phyloP scores from a whole-genome alignment of 2,888 invertebrate genomes.

The Liodrosophila aerea region DNA sequence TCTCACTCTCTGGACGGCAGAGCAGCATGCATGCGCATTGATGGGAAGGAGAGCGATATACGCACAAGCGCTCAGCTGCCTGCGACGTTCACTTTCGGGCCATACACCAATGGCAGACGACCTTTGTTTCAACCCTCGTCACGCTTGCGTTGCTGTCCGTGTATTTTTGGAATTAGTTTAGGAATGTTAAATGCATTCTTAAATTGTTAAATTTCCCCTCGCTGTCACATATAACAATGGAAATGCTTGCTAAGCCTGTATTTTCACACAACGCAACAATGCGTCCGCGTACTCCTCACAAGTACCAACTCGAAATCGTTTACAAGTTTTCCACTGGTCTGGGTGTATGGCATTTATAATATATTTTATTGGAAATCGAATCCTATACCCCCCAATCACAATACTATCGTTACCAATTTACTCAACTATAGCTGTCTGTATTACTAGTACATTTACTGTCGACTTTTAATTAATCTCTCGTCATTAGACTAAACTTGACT shows the following conservation, averaged over 20 bases:
- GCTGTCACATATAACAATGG: constrained; percentile 59
- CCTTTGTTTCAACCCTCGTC: constrained; percentile 43
- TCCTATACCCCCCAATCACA: constrained; percentile 18
- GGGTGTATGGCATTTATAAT: constrained; percentile 33
- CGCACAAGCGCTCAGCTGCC: constrained; percentile 4
- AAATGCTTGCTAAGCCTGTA: constrained; percentile 67
- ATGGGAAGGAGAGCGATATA: constrained; percentile 30
- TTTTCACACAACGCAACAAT: constrained; percentile 74
- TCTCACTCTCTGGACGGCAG: constrained; percentile 30
- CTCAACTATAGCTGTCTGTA: not conserved
- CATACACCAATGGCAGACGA: constrained; percentile 46
- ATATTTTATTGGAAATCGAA: constrained; percentile 31
- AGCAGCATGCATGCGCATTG: not conserved
- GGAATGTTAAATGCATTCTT: constrained; percentile 54
- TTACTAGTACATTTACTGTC: constrained; percentile 4
- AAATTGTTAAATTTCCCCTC: constrained; percentile 65
- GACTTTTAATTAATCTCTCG: not conserved
- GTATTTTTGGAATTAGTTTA: constrained; percentile 51
- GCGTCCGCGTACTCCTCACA: constrained; percentile 42
- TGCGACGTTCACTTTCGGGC: constrained; percentile 20
- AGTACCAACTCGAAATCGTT: constrained; percentile 53
- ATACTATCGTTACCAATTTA: not conserved
- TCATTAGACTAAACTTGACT: no score
- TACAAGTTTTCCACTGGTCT: constrained; percentile 37
- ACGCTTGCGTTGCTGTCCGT: constrained; percentile 30